phyloP scores from a whole-genome alignment of 1,140 invertebrate genomes.

The Calliphora vicina region DNA sequence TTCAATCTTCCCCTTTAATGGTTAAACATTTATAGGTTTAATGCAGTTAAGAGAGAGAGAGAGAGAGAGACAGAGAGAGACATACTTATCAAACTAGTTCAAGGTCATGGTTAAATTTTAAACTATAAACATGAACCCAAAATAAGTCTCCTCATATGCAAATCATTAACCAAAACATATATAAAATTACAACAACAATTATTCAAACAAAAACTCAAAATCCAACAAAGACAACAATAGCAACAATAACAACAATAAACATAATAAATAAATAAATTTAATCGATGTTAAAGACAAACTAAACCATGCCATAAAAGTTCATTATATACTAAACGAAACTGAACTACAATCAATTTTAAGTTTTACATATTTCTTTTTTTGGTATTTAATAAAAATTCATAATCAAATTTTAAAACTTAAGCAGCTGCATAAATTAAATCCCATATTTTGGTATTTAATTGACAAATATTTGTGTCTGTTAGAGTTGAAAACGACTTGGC shows the following conservation, averaged over 20 bases:
- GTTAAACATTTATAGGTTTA: neutral
- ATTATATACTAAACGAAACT: neutral
- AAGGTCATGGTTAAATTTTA: conserved; percentile 24
- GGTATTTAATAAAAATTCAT: too few relatives aligned
- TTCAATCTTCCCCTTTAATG: neutral
- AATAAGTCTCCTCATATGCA: neutral
- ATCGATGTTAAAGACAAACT: neutral
- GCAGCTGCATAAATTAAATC: neutral
- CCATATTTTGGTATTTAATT: neutral
- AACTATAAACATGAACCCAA: conserved; percentile 1
- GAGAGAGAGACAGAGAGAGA: neutral
- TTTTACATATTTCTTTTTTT: neutral
- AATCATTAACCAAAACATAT: conserved; percentile 25
- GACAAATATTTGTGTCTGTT: neutral
- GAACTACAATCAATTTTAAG: neutral
- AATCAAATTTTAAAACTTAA: too few relatives aligned
- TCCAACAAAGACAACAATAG: too few relatives aligned
- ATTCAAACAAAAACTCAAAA: neutral
- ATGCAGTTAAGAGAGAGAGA: neutral
- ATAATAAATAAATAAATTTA: neutral
- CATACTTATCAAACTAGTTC: conserved; percentile 11
- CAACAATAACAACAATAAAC: neutral
- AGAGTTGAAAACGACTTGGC: too few relatives aligned
- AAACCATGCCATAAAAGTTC: neutral
- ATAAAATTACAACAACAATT: too few relatives aligned